Conservation (phyloP, 2,797 vertebrate species). For the Podarcis lilfordi region DNA sequence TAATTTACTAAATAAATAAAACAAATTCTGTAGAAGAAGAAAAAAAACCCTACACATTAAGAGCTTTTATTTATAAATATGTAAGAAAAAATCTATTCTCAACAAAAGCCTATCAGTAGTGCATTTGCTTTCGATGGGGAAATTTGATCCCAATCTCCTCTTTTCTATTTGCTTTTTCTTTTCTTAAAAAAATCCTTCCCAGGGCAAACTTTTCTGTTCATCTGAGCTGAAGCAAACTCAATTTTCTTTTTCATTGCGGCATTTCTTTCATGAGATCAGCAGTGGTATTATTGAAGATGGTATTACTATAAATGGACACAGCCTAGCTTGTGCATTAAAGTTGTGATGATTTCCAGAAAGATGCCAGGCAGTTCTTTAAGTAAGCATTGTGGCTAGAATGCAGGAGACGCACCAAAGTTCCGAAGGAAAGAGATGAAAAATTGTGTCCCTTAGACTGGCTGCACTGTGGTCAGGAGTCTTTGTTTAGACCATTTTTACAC, state of each 20-base stretch:
- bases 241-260: conserved; percentile 54
- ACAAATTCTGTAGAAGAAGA: not conserved
- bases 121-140: not conserved
- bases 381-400: conserved; percentile 31
- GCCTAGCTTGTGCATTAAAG: conserved; percentile 56
- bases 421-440: not conserved
- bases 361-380: conserved; percentile 45
- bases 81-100: not conserved
- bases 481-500: conserved; percentile 1
- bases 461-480: conserved; percentile 4
- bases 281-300: conserved; percentile 62
- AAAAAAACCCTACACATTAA: not conserved
- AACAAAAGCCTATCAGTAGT: not conserved
- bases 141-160: not conserved
- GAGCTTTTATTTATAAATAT: not conserved
- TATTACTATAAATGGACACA: conserved; percentile 59
- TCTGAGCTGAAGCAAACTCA: conserved; percentile 54
- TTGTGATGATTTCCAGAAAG: conserved; percentile 61
- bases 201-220: conserved; percentile 21
- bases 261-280: conserved; percentile 64
- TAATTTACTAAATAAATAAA: not conserved
- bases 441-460: conserved; percentile 30
- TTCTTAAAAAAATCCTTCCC: not conserved
- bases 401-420: not conserved
- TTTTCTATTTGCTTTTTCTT: not conserved